Conservation (phyloP, 1,140 invertebrate species). For the Marisa cornuarietis region DNA sequence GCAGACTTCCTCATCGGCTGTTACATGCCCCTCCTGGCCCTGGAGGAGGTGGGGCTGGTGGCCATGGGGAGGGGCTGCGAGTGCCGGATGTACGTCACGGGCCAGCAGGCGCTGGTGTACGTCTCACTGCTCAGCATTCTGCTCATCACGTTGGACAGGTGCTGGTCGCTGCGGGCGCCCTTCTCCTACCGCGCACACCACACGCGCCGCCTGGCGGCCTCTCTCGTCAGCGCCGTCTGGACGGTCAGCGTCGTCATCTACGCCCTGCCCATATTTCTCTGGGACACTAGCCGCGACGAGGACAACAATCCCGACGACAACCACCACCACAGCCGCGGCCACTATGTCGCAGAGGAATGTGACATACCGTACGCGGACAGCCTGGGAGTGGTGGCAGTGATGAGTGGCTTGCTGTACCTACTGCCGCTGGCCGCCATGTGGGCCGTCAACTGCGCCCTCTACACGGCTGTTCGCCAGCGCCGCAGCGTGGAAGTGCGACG, state of each 20-base stretch:
- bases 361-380: constrained; percentile 40
- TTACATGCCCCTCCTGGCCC: constrained; percentile 43
- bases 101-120: constrained; percentile 48
- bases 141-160: constrained; percentile 50
- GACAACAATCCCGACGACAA: neutral
- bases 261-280: constrained; percentile 46
- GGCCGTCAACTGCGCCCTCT: constrained; percentile 48
- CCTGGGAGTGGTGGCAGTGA: constrained; percentile 35
- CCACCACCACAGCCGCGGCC: too few species aligned
- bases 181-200: constrained; percentile 52
- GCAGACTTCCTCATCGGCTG: constrained; percentile 52
- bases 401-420: constrained; percentile 43
- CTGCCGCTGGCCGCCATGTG: constrained; percentile 43
- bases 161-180: constrained; percentile 56
- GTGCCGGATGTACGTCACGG: constrained; percentile 43
- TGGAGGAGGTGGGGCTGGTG: constrained; percentile 42
- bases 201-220: constrained; percentile 41
- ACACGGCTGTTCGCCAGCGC: constrained; percentile 39
- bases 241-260: constrained; percentile 41
- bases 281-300: constrained; percentile 23
- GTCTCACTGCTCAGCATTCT: constrained; percentile 52
- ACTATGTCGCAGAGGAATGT: neutral
- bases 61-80: constrained; percentile 26
- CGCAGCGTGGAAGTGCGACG: constrained; percentile 50
- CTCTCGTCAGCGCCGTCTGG: constrained; percentile 41